phyloP scores from a whole-genome alignment of 2,888 invertebrate species.

The Electrophaes corylata region DNA sequence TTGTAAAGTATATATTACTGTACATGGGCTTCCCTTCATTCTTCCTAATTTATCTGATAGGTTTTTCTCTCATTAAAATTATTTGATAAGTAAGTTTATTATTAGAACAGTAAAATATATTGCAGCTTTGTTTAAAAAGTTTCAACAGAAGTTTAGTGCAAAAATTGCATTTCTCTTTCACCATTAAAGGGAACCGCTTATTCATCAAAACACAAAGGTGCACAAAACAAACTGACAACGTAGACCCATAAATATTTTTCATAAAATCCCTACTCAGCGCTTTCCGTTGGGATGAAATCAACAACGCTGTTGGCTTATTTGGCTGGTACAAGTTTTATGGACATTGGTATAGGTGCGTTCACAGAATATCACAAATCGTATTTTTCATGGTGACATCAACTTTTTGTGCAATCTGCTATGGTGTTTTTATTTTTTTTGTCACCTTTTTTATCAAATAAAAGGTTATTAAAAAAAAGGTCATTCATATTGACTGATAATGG shows the following conservation, averaged over 20 bases:
- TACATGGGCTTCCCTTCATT: too few species aligned
- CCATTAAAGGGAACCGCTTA: conserved; percentile 31
- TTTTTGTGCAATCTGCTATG: not conserved
- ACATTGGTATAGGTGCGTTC: conserved; percentile 59
- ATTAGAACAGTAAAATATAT: too few species aligned
- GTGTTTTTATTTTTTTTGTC: not conserved
- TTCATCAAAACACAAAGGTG: conserved; percentile 39
- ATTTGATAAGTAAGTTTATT: too few species aligned
- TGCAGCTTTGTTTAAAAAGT: too few species aligned
- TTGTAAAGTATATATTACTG: too few species aligned
- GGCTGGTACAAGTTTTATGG: conserved; percentile 64
- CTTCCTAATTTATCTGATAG: too few species aligned
- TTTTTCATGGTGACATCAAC: conserved; percentile 9
- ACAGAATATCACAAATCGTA: conserved; percentile 45
- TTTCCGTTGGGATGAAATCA: conserved; percentile 51
- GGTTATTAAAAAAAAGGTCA: too few species aligned
- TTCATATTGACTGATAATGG: too few species aligned
- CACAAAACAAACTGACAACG: conserved; percentile 40
- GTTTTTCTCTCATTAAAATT: too few species aligned
- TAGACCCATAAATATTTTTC: conserved; percentile 44
- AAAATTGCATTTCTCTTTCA: conserved; percentile 32
- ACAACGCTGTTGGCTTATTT: conserved; percentile 49
- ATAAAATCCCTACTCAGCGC: conserved; percentile 50
- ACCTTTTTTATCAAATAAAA: too few species aligned
- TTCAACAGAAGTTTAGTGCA: not conserved